These are phyloP conservation scores for Pachycephala philippinensis DNA, from an alignment of 2,113 vertebrate species.

Conservation along the genomic window DNA sequence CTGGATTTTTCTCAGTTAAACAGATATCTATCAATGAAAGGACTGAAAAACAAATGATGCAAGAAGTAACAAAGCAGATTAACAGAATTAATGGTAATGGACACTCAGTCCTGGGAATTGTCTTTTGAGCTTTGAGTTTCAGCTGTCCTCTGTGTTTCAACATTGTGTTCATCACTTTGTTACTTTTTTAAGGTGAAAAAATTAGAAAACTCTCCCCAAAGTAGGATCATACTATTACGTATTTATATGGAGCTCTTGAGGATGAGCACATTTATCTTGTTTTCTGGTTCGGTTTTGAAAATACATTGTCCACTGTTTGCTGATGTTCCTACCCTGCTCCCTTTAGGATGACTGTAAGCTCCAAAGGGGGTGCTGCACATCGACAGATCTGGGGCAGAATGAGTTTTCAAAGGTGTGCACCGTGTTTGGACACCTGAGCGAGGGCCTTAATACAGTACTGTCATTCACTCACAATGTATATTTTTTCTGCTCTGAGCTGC, in stretches of 20 bases:
- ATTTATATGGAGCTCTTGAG: neutral
- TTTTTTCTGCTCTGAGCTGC: neutral
- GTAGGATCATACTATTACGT: neutral
- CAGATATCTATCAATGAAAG: neutral
- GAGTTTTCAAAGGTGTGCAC: neutral
- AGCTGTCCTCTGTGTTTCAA: neutral
- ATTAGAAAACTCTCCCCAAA: neutral
- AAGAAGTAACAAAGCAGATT: neutral
- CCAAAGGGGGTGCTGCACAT: neutral
- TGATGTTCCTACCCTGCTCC: neutral
- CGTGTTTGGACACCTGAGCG: neutral
- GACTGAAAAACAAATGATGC: neutral
- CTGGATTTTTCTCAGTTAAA: neutral
- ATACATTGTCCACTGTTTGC: neutral
- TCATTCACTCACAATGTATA: rapidly evolving
- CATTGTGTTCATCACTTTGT: neutral
- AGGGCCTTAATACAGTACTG: rapidly evolving
- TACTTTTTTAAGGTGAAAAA: neutral
- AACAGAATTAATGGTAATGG: neutral
- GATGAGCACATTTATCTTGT: neutral
- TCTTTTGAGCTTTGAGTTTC: neutral
- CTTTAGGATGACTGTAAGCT: neutral
- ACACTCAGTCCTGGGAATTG: neutral
- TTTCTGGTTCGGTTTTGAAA: neutral
- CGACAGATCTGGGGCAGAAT: neutral